Evolutionary conservation across 2,113 vertebrate species (phyloP).

Genomic region (Bos javanicus): DNA sequence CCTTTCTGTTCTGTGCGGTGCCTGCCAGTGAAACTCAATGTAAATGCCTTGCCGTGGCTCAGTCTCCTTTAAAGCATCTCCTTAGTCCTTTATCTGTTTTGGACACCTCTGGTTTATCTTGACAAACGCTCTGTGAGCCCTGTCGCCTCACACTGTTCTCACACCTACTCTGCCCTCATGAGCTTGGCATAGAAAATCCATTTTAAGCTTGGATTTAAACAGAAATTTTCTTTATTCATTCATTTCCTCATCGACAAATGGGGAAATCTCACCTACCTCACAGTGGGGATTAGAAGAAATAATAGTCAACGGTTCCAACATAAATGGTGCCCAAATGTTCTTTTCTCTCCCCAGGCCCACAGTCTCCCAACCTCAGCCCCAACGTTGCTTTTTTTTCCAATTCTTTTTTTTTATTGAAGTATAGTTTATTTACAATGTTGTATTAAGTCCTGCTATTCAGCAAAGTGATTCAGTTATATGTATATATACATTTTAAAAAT

Average conservation of each 20-base stretch:
- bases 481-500: neutral
- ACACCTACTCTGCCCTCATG: no score
- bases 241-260: neutral
- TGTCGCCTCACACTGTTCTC: neutral
- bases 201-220: neutral
- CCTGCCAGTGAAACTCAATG: neutral
- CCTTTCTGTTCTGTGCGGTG: no score
- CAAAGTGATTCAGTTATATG: neutral
- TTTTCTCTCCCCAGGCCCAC: neutral
- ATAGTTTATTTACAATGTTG: neutral
- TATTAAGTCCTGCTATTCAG: neutral
- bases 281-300: neutral
- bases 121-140: neutral
- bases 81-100: no score
- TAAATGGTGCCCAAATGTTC: neutral
- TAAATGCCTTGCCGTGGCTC: accelerated
- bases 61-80: neutral
- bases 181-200: neutral
- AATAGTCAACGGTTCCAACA: neutral
- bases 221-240: neutral
- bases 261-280: neutral
- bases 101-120: neutral
- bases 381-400: neutral
- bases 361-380: neutral
- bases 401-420: neutral